Base-by-base conservation (phyloP, 2,797 vertebrate genomes). In the Ptychobarbus kaznakovi region DNA sequence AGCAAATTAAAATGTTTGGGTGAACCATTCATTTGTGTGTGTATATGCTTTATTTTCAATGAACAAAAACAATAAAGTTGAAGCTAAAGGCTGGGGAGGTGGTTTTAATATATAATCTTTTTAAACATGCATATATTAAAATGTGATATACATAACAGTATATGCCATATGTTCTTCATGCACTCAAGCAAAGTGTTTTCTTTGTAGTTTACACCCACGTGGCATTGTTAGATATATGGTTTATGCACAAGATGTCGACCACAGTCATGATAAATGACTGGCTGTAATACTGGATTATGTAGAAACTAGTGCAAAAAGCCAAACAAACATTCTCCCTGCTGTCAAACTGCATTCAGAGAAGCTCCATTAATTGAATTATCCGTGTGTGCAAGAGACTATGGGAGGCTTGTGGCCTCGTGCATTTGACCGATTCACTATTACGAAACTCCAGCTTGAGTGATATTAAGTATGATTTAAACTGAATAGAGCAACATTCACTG, bases 161-260 rank as follows among this genome's bases (percentile, higher is more conserved):
- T 75, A 1, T 28, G 7, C 44, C 53, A 70, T 11, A 35, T 38
- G 40, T 51, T 69, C 18, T 22, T 28, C 20, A 32, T 68, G 32
- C 44, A 35, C 63, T 78, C 18, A 58, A 35, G 70, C 42, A 66
- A 53, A 51, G 13, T 49, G 20, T 38, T 32, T 25, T 22, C 49
- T 80, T 46, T 76, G 18, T 42, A 44, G 38, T 44, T 80, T 78
- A 76, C 51, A 70, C 10, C 35, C 32, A 66, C 16, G 42, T 38
- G 61, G 63, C 22, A 79, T 83, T 89, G 69, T 82, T 80, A 85
- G 42, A 74, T 9, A 82, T 81, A 38, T 76, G 80, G 49, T n/a
- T 66, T 84, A 80, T 85, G 76, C 63, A 80, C 66, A 85, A 66
- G 61, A 65, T 80, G 72, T 63, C 6, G 56, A 44, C 69, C 35